Conservation (phyloP, 2,888 invertebrate genomes). For the Lochmaea crataegi region DNA sequence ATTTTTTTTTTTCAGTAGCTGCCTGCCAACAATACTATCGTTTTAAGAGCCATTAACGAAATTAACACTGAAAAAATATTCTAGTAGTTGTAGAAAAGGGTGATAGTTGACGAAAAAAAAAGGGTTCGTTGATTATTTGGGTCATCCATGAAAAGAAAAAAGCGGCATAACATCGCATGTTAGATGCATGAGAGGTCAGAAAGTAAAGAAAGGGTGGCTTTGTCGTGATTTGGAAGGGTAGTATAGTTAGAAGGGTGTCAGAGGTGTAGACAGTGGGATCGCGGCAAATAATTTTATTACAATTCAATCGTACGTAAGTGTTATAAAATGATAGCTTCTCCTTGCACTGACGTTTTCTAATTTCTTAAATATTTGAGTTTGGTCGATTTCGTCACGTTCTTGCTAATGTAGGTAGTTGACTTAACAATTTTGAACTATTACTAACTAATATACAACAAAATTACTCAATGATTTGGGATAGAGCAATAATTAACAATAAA, state of each 20-base stretch:
- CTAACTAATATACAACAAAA: too few relatives aligned
- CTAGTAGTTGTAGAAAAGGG: constrained; percentile 19
- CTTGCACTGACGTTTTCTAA: too few relatives aligned
- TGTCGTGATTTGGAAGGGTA: constrained; percentile 30
- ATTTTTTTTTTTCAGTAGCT: constrained; percentile 24
- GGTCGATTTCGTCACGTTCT: too few relatives aligned
- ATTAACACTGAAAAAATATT: constrained; percentile 48
- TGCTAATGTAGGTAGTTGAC: too few relatives aligned
- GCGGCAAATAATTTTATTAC: background rate
- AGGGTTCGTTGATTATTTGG: constrained; percentile 32
- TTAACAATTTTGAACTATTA: too few relatives aligned
- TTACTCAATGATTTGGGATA: too few relatives aligned
- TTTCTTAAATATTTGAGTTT: too few relatives aligned
- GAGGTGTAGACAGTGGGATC: constrained; percentile 21
- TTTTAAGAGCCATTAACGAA: constrained; percentile 51
- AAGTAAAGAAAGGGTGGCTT: constrained; percentile 42
- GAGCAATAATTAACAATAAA: too few relatives aligned
- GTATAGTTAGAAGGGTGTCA: constrained; percentile 13
- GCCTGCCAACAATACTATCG: constrained; percentile 39
- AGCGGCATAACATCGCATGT: constrained; percentile 34
- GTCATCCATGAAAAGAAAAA: constrained; percentile 34
- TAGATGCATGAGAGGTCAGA: constrained; percentile 41
- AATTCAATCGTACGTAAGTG: background rate
- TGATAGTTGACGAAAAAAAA: constrained; percentile 13
- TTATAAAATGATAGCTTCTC: too few relatives aligned